phyloP scores from a whole-genome alignment of 2,888 invertebrate genomes.

The Hypselothyrea guttata region DNA sequence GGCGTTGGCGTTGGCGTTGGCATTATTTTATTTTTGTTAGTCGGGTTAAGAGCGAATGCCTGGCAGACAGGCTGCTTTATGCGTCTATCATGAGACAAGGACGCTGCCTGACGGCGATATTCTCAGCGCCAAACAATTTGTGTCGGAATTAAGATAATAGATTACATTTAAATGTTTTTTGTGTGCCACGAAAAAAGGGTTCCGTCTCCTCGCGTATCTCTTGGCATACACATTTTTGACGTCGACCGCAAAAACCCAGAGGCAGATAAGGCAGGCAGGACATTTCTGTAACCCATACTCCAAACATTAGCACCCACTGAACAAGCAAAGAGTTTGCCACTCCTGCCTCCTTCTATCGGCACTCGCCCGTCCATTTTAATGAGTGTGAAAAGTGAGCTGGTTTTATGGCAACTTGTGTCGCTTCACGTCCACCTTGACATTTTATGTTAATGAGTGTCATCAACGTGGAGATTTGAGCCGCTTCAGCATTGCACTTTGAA shows the following conservation, averaged over 20 bases:
- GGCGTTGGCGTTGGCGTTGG: slow-evolving; percentile 39
- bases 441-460: slow-evolving; percentile 75
- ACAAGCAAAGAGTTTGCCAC: not conserved
- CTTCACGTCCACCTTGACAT: slow-evolving; percentile 58
- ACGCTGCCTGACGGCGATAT: slow-evolving; percentile 12
- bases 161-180: slow-evolving; percentile 74
- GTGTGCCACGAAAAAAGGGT: slow-evolving; percentile 52
- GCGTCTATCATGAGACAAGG: slow-evolving; percentile 39
- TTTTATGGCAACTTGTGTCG: slow-evolving; percentile 50
- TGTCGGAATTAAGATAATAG: slow-evolving; percentile 77
- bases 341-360: slow-evolving; percentile 44
- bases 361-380: slow-evolving; percentile 61
- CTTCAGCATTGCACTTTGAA: slow-evolving; percentile 41
- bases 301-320: slow-evolving; percentile 27
- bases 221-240: slow-evolving; percentile 20
- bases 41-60: slow-evolving; percentile 54
- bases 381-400: slow-evolving; percentile 74
- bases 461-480: slow-evolving; percentile 57
- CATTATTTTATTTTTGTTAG: slow-evolving; percentile 62
- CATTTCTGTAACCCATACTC: not conserved
- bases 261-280: slow-evolving; percentile 1
- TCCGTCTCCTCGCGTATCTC: slow-evolving; percentile 34
- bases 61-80: slow-evolving; percentile 31
- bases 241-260: slow-evolving; percentile 17
- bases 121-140: slow-evolving; percentile 68